Evolutionary conservation across 1,140 invertebrate species (phyloP), one percentile per base, ranked within the genome.

Genomic region (Cotesia vestalis): DNA sequence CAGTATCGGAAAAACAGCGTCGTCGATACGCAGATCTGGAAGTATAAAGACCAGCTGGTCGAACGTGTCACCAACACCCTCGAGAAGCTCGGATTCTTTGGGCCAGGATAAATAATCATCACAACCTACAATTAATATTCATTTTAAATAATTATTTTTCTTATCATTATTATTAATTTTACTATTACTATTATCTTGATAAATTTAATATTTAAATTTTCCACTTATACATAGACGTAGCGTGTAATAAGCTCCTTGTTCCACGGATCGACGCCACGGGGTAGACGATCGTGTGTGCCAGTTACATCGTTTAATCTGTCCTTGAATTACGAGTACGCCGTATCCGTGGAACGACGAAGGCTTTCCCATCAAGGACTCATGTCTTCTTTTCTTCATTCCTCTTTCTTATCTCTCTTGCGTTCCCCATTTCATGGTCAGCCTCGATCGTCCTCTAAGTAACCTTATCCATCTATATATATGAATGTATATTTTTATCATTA

Each of bases 11-110:
- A 94, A 78, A 92, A 94, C 75, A 94, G 94, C 27, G 90, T 95
- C 14, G 89, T 94, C 78, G 96, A 98, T 80, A 93, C 92, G 2
- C 94, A 93, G 36, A 94, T 97, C 68, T 97, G 95, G 95, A 91
- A 92, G 75, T 96, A 93, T 86, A 94, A 93, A 80, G 92, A 94
- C 11, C 87, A 91, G 67, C 88, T 96, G 1, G 89, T 95, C 61
- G 81, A 88, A 1, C 87, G 92, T 72, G 91, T 93, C 0, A 92
- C 91, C 11, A 88, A 89, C 34, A 93, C 93, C 2, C 85, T 96
- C 27, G 89, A 88, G 51, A 90, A 87, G 20, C 88, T 96, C 11
- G 94, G 92, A 11, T 96, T 94, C 84, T 94, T 95, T 73, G 80
- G 81, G 6, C 70, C 79, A 0, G 80, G 80, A 71, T 84, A 84